Base-by-base conservation (phyloP, 2,113 vertebrate species). In the Melanerpes aurifrons region DNA sequence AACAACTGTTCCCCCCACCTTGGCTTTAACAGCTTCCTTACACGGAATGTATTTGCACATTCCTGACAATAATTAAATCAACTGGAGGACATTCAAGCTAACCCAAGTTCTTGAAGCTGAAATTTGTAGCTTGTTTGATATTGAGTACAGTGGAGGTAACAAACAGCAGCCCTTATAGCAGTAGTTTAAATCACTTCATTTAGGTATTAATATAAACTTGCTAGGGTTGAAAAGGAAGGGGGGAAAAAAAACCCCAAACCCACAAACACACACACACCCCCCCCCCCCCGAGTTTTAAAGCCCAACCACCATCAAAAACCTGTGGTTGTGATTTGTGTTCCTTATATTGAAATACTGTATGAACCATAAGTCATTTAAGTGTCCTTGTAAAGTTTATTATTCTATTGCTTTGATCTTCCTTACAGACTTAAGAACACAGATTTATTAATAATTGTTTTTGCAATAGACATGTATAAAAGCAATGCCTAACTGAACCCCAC, bases 41-140 rank as follows among this genome's bases (percentile, higher is more conserved):
- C 75, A 62, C 59, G 82, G 92, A 90, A 92, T 94, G 53, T 89
- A 86, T 94, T 95, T 97, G 87, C 74, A 87, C 57, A 71, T 88
- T 82, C 64, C 54, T 93, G 61, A 56, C 72, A 86, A 50, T 83
- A 93, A 90, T 87, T 81, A 95, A 91, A 82, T 87, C 77, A 93
- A 66, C 70, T 82, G 90, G 37, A 74, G 93, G 74, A 90, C 94
- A 91, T 84, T 89, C 58, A 96, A 94, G 40, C 66, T 93, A 92
- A 83, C 66, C 66, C 3, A 9, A 19, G 12, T 76, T 69, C 69
- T 82, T 77, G 67, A 67, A 72, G 29, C 54, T 80, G 32, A 79
- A 87, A 90, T 92, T 94, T 89, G 84, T 72, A 68, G 74, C 79
- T 56, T 15, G 12, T 79, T 91, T 77, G 86, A 28, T 40, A 7